A percentile compares a stretch with the other conserved stretches of the same genome.
phyloP scores from a whole-genome alignment of 2,888 invertebrate species.

The Euspilapteryx auroguttella region DNA sequence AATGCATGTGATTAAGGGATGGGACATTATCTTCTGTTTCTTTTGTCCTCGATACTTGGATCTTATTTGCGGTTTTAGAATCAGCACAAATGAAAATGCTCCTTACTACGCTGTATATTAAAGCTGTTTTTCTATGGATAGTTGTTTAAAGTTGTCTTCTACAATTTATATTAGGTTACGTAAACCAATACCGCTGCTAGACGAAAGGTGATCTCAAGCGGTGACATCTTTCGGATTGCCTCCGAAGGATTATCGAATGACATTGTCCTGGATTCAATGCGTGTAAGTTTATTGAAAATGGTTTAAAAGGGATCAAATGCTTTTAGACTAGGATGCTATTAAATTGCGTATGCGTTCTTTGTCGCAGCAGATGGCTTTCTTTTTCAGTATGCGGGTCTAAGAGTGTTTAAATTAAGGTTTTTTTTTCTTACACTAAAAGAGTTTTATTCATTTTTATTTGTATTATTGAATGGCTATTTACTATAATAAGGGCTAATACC shows the following conservation, averaged over 20 bases:
- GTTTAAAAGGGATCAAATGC: constrained; percentile 36
- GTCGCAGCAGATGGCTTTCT: constrained; percentile 50
- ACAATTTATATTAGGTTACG: constrained; percentile 52
- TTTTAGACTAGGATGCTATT: constrained; percentile 52
- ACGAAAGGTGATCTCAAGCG: constrained; percentile 53
- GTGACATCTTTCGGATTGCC: constrained; percentile 51
- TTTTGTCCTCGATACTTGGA: constrained; percentile 31
- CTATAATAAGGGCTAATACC: too few relatives aligned
- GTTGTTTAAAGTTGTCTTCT: too few relatives aligned
- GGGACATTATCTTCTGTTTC: constrained; percentile 48
- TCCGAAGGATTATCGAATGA: constrained; percentile 59
- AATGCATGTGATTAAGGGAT: constrained; percentile 60
- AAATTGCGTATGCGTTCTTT: constrained; percentile 56
- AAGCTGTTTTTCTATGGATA: too few relatives aligned
- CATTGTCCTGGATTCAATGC: constrained; percentile 44
- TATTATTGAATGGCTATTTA: too few relatives aligned
- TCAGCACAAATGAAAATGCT: too few relatives aligned
- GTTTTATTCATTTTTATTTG: too few relatives aligned
- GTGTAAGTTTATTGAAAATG: constrained; percentile 23
- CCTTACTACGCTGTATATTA: too few relatives aligned
- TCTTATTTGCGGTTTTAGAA: constrained; percentile 1
- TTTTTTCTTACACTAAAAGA: too few relatives aligned
- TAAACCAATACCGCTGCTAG: constrained; percentile 51
- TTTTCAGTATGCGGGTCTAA: too few relatives aligned
- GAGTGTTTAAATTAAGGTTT: too few relatives aligned